Conservation (phyloP, 37 sponge, comb jelly and placozoan species). For the Chondrosia reniformis region DNA sequence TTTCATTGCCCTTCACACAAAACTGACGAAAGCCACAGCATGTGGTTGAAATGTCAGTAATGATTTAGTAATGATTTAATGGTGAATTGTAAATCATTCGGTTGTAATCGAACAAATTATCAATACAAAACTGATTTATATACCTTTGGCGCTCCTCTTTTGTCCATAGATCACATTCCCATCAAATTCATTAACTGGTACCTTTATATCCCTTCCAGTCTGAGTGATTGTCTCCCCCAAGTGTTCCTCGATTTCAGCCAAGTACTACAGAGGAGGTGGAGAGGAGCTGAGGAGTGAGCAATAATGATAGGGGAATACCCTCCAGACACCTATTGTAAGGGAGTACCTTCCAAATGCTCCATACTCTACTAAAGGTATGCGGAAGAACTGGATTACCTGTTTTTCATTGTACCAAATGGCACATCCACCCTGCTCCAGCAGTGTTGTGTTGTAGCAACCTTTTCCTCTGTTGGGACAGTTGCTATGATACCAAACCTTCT, state of each 20-base stretch:
- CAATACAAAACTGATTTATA: no score
- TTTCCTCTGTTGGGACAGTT: conserved; percentile 84
- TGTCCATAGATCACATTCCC: conserved; percentile 91
- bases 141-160: conserved; percentile 54
- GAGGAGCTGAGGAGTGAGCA: not conserved
- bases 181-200: conserved; percentile 85
- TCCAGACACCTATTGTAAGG: not conserved
- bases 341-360: no score
- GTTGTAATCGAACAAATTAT: no score
- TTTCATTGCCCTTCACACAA: no score
- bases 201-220: conserved; percentile 45
- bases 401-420: conserved; percentile 95
- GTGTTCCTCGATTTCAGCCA: conserved; percentile 80
- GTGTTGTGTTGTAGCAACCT: conserved; percentile 80
- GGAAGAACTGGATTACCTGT: conserved; percentile 35
- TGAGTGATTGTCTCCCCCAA: conserved; percentile 77
- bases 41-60: no score
- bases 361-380: no score
- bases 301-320: not conserved
- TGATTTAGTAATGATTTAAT: no score
- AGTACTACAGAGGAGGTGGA: conserved; percentile 34
- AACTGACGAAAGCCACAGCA: no score
- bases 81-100: no score
- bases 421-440: conserved; percentile 87
- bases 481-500: conserved; percentile 98